Evolutionary conservation across 2,113 vertebrate genomes (phyloP).

Genomic region (Capreolus pygargus): DNA sequence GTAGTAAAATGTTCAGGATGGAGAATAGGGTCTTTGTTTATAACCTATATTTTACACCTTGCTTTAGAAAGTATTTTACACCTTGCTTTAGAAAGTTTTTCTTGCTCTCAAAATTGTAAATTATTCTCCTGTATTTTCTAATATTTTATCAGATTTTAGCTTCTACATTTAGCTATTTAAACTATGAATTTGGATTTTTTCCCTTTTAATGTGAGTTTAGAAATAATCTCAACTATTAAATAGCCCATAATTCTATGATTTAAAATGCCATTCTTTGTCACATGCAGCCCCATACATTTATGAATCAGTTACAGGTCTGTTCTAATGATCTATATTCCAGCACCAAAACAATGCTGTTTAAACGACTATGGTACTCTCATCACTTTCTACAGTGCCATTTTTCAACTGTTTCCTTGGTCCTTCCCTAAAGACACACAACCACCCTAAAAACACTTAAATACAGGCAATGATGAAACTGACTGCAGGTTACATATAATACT

Average conservation of each 20-base stretch:
- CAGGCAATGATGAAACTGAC: background rate
- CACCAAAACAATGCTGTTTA: background rate
- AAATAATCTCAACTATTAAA: background rate
- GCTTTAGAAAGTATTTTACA: background rate
- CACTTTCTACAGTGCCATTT: background rate
- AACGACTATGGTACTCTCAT: background rate
- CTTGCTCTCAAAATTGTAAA: background rate
- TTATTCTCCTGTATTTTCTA: background rate
- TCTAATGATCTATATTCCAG: background rate
- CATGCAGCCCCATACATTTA: background rate
- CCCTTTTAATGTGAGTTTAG: background rate
- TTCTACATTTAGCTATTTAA: background rate
- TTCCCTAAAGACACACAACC: background rate
- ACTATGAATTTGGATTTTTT: background rate
- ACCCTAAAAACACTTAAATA: background rate
- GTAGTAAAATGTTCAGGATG: background rate
- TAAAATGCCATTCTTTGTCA: background rate
- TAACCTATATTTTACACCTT: background rate
- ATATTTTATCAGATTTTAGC: background rate
- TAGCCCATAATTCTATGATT: background rate
- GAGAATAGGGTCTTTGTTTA: background rate
- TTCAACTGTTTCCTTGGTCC: background rate
- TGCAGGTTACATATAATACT: background rate
- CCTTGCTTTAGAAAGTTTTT: slow-evolving; percentile 1
- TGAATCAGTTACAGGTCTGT: background rate